These are phyloP conservation scores for Caenorhabditis latens DNA, from an alignment of 1,140 invertebrate species.

Conservation along the genomic window DNA sequence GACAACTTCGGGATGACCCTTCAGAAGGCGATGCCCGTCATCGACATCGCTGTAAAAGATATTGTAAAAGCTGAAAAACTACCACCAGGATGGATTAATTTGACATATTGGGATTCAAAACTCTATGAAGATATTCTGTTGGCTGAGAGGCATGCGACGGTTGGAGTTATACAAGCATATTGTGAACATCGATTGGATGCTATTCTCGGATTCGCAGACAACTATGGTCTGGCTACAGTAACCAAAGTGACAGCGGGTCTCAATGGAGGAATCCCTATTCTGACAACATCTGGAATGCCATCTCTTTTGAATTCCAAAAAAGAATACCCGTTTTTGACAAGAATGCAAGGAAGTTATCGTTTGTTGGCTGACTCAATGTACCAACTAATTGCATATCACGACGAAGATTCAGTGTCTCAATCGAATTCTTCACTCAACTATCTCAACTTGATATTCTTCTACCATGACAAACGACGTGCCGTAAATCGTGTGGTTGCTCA, in stretches of 20 bases:
- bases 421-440: conserved; percentile 69
- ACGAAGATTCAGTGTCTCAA: conserved; percentile 42
- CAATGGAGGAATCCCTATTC: conserved; percentile 84
- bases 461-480: conserved; percentile 76
- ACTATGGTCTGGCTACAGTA: conserved; percentile 90
- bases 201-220: conserved; percentile 87
- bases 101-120: conserved; percentile 72
- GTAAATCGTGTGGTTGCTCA: conserved; percentile 67
- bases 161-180: conserved; percentile 70
- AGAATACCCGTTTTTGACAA: conserved; percentile 85
- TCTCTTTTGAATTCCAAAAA: conserved; percentile 84
- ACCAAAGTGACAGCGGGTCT: conserved; percentile 88
- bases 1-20: conserved; percentile 77
- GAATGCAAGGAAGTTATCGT: conserved; percentile 87
- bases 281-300: conserved; percentile 88
- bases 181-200: conserved; percentile 73
- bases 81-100: conserved; percentile 72
- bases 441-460: conserved; percentile 74
- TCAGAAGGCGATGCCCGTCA: conserved; percentile 73
- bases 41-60: conserved; percentile 76
- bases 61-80: conserved; percentile 67
- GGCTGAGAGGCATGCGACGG: conserved; percentile 70
- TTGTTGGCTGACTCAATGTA: conserved; percentile 82
- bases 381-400: conserved; percentile 71
- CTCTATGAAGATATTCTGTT: conserved; percentile 74